Evolutionary conservation across 2,888 invertebrate species (phyloP).

Genomic region (Harpalus rufipes): DNA sequence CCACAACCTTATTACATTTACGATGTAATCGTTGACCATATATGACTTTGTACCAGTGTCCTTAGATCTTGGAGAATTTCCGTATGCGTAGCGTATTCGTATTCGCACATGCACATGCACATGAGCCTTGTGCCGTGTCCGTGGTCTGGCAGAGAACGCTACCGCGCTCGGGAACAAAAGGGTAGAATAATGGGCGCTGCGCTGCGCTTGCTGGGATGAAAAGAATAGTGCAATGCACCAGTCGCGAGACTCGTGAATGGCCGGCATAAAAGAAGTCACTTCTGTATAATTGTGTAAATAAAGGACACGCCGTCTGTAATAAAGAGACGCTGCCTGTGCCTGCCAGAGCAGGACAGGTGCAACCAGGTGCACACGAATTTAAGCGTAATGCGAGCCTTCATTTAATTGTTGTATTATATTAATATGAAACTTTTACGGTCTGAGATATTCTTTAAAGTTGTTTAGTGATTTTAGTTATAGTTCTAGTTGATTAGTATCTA

Average conservation of each 20-base stretch:
- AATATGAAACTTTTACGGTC: no score
- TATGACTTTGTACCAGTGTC: no score
- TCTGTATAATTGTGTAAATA: constrained; percentile 76
- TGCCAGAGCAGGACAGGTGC: not conserved
- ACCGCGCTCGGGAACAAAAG: constrained; percentile 68
- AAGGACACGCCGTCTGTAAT: constrained; percentile 73
- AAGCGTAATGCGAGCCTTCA: no score
- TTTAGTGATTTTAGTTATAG: no score
- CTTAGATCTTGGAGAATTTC: no score
- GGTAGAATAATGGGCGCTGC: constrained; percentile 73
- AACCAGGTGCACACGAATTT: no score
- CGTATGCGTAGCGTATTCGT: not conserved
- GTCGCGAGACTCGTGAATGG: constrained; percentile 72
- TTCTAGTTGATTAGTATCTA: no score
- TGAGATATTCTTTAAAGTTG: no score
- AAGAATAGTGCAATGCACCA: constrained; percentile 75
- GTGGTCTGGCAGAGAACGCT: constrained; percentile 42
- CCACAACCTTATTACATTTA: no score
- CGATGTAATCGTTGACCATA: no score
- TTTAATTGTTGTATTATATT: no score
- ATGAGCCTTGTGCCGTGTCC: not conserved
- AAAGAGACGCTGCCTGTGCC: constrained; percentile 36
- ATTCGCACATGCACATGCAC: constrained; percentile 21
- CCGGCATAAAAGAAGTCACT: constrained; percentile 74
- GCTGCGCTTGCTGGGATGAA: constrained; percentile 66